Evolutionary conservation across 35 echinoderm and acorn worm species (phyloP), one percentile per base, ranked within the genome.

Genomic region (Heliocidaris tuberculata): DNA sequence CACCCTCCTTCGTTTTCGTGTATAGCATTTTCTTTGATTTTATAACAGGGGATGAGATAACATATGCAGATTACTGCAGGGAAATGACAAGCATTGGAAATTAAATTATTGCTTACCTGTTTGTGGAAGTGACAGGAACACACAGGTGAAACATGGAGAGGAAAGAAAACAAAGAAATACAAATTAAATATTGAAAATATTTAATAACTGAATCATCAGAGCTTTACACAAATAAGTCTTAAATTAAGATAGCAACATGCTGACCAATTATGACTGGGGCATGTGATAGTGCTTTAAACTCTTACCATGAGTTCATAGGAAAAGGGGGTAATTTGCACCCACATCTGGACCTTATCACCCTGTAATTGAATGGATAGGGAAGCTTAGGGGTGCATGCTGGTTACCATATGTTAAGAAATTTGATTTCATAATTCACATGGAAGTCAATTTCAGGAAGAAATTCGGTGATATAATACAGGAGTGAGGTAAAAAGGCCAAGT

Each of bases 301-400:
- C 17, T 70, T 16, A 24, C 60, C 60, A 70, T 27, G 24, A 13
- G 60, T 70, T 70, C 60, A 70, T 17, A 16, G 24, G 21, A 70
- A 70, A 70, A 70, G 60, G 60, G 60, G 60, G 60, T 70, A 70
- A 70, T 70, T 70, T 70, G 60, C 60, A 70, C 60, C 60, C 60
- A 70, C 60, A 70, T 70, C 60, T 70, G 60, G 60, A 70, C 60
- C 60, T 70, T 70, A 70, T 70, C 60, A 70, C 60, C 60, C 60
- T 16, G 21, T 70, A 70, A 70, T 70, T 70, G 60, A 2, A 6
- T 70, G 60, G 60, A 70, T 70, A 19, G 21, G 60, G 60, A 70
- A 70, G 60, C 60, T 70, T 70, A 70, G 60, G 60, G 60, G 60
- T 70, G 60, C 60, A 70, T 70, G 60, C 60, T 70, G 60, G 60